These are phyloP conservation scores for Lates calcarifer DNA, from an alignment of 2,113 vertebrate species.

Conservation along the genomic window DNA sequence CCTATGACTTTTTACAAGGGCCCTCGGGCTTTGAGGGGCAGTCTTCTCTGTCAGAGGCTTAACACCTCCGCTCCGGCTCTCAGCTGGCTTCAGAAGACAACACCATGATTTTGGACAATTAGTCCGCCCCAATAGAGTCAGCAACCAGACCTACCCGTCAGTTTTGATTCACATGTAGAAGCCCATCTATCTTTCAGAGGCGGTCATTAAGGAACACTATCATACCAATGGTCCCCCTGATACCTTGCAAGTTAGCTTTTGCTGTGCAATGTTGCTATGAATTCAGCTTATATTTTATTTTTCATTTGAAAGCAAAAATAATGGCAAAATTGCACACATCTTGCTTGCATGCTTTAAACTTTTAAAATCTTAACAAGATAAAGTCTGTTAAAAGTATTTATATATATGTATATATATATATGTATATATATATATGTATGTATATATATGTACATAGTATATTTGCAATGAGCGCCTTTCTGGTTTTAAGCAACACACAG, in stretches of 20 bases:
- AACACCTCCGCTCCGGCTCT: conserved; percentile 59
- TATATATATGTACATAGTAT: too few relatives aligned
- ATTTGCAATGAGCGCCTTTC: too few relatives aligned
- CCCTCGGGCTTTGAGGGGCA: conserved; percentile 34
- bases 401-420: too few relatives aligned
- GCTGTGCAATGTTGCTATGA: not conserved
- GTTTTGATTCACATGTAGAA: conserved; percentile 30
- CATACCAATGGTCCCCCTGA: not conserved
- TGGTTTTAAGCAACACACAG: too few relatives aligned
- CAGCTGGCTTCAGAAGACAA: conserved; percentile 42
- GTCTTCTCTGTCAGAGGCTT: conserved; percentile 34
- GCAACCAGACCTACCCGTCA: conserved; percentile 27
- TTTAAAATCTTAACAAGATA: not conserved
- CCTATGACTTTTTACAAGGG: conserved; percentile 64
- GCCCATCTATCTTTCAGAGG: not conserved
- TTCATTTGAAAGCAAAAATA: not conserved
- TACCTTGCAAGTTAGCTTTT: not conserved
- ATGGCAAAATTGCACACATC: not conserved
- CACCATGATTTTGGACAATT: conserved; percentile 55
- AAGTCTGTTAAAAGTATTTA: too few relatives aligned
- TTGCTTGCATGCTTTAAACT: not conserved
- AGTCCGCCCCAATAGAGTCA: conserved; percentile 10
- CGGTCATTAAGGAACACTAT: conserved; percentile 2
- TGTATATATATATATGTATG: too few relatives aligned
- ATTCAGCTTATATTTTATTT: not conserved